Percentiles rank a stretch among this genome's conserved stretches.
Evolutionary conservation across 2,113 vertebrate species (phyloP).

Genomic region (Nanorana parkeri): DNA sequence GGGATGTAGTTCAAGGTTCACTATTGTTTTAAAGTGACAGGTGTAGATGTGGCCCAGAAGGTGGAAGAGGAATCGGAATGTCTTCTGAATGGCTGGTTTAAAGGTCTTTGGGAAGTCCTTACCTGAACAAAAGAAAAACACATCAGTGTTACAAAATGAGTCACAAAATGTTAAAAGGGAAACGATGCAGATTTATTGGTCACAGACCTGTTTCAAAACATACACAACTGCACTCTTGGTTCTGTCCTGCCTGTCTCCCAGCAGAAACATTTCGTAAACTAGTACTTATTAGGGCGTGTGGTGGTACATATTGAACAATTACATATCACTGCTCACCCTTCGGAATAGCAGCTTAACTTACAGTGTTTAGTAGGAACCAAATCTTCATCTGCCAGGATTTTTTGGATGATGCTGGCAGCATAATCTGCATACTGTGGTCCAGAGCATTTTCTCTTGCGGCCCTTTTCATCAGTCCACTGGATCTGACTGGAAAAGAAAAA

Average conservation of each 20-base stretch:
- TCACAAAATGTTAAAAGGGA: not conserved
- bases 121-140: constrained; percentile 13
- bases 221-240: too few relatives aligned
- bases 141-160: not conserved
- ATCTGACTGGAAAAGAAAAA: constrained; percentile 44
- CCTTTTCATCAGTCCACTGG: constrained; percentile 59
- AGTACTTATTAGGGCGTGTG: too few relatives aligned
- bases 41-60: constrained; percentile 81
- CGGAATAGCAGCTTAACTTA: constrained; percentile 22
- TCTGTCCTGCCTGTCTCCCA: too few relatives aligned
- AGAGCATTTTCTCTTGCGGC: constrained; percentile 58
- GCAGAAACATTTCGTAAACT: too few relatives aligned
- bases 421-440: constrained; percentile 59
- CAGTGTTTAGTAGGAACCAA: constrained; percentile 60
- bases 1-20: constrained; percentile 74
- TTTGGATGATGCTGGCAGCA: constrained; percentile 58
- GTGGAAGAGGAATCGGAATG: constrained; percentile 77
- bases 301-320: too few relatives aligned
- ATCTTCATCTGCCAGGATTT: constrained; percentile 56
- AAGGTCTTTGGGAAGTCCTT: constrained; percentile 49
- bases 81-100: constrained; percentile 69
- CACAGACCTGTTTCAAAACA: too few relatives aligned
- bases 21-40: constrained; percentile 76
- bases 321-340: too few relatives aligned
- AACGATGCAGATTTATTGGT: too few relatives aligned